Evolutionary conservation across 2,113 vertebrate genomes (phyloP).

Genomic region (Capra hircus): DNA sequence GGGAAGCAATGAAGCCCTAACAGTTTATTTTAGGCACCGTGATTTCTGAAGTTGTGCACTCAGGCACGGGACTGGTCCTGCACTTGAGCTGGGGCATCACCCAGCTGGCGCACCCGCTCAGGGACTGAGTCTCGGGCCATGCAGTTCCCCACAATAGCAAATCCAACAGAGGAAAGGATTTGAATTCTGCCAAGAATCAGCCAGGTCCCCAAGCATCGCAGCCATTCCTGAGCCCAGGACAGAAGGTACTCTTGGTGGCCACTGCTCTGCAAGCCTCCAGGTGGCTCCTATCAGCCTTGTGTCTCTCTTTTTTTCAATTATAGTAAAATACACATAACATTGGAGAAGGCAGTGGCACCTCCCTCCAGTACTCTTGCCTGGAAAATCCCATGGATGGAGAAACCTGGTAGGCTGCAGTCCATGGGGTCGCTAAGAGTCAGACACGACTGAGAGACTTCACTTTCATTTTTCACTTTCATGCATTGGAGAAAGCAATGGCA

Average conservation of each 20-base stretch:
- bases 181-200: not conserved
- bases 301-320: not conserved
- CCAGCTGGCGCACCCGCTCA: accelerated
- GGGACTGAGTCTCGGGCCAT: not conserved
- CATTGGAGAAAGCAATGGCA: too few relatives aligned
- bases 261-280: not conserved
- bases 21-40: not conserved
- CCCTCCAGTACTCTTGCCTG: too few relatives aligned
- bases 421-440: too few relatives aligned
- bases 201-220: accelerated
- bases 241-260: not conserved
- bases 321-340: not conserved
- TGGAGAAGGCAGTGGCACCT: too few relatives aligned
- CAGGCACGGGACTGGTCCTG: not conserved
- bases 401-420: too few relatives aligned
- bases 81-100: accelerated
- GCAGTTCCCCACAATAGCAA: not conserved
- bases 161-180: not conserved
- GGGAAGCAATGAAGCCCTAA: not conserved
- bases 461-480: too few relatives aligned
- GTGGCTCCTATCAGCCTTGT: not conserved
- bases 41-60: not conserved
- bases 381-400: too few relatives aligned
- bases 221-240: not conserved
- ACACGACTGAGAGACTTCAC: accelerated